phyloP scores from a whole-genome alignment of 2,113 vertebrate species.

The Malurus elegans region DNA sequence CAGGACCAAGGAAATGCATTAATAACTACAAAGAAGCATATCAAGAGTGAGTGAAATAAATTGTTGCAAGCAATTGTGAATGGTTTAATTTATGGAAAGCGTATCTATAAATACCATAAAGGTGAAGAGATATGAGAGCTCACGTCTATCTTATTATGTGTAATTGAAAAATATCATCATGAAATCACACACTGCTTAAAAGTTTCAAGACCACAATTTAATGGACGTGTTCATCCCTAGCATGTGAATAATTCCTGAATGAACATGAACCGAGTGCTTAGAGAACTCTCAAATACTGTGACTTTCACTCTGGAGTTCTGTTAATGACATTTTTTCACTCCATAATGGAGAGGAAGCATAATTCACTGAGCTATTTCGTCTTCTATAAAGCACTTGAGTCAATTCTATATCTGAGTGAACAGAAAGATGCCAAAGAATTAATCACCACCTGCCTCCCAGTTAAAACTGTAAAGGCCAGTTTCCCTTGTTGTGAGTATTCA shows the following conservation, averaged over 20 bases:
- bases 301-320: conserved; percentile 28
- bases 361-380: not conserved
- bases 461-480: conserved; percentile 39
- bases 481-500: conserved; percentile 38
- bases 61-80: not conserved
- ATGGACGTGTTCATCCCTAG: not conserved
- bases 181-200: conserved; percentile 29
- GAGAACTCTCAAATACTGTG: not conserved
- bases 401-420: not conserved
- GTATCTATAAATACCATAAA: not conserved
- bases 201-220: conserved; percentile 35
- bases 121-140: not conserved
- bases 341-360: conserved; percentile 20
- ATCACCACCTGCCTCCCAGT: conserved; percentile 49
- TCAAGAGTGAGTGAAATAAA: not conserved
- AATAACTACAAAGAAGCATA: not conserved
- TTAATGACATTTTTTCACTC: not conserved
- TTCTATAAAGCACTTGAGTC: conserved; percentile 1
- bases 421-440: conserved; percentile 53
- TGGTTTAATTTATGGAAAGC: not conserved
- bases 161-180: conserved; percentile 25
- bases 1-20: not conserved
- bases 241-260: conserved; percentile 18
- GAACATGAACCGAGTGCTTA: conserved; percentile 1
- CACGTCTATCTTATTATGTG: not conserved